Percentiles rank a stretch among this genome's conserved stretches.
Evolutionary conservation across 2,113 vertebrate species (phyloP).

Genomic region (Hemiscyllium ocellatum): DNA sequence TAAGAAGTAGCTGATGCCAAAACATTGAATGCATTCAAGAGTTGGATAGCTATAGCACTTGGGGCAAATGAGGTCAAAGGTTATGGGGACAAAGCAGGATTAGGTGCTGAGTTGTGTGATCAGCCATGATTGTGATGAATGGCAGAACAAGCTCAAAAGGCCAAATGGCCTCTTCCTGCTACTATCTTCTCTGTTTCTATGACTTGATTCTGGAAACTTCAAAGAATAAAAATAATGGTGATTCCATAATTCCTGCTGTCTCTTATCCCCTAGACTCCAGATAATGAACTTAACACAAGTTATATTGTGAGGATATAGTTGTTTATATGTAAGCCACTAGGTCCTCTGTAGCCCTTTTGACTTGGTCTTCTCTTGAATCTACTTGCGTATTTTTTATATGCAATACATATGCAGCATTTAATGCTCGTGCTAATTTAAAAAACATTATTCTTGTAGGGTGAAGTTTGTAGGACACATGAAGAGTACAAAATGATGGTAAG

Average conservation of each 20-base stretch:
- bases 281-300: not conserved
- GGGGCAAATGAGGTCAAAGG: too few species aligned
- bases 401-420: not conserved
- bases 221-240: not conserved
- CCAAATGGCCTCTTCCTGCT: too few species aligned
- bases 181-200: too few species aligned
- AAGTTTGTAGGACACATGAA: not conserved
- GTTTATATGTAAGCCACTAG: not conserved
- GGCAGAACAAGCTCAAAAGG: too few species aligned
- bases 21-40: too few species aligned
- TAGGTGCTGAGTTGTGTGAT: too few species aligned
- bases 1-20: too few species aligned
- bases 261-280: not conserved
- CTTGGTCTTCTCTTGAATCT: not conserved
- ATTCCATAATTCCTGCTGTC: not conserved
- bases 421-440: not conserved
- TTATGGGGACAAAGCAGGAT: too few species aligned
- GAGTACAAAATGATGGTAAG: slow-evolving; percentile 26
- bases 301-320: not conserved
- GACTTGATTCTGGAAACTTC: not conserved
- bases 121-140: too few species aligned
- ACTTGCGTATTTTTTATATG: not conserved
- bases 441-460: slow-evolving; percentile 27
- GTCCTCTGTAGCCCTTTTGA: not conserved
- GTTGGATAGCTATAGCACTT: too few species aligned